Percentiles rank a stretch among this genome's conserved stretches.
Evolutionary conservation across 1,140 invertebrate genomes (phyloP).

Genomic region (Panagrolaimus sp.): DNA sequence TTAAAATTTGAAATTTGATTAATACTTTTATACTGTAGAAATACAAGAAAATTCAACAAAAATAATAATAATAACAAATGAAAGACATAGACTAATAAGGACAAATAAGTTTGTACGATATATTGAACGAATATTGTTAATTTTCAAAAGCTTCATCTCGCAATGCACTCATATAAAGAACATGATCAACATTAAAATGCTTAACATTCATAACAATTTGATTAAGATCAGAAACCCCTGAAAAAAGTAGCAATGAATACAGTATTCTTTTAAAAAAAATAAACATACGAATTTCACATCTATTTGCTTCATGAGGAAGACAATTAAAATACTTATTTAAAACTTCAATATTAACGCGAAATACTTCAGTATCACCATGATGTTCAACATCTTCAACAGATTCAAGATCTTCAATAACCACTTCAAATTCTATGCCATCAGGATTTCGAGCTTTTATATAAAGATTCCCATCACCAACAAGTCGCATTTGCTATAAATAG

Average conservation of each 20-base stretch:
- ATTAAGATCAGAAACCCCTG: constrained; percentile 2
- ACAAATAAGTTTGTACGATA: not conserved
- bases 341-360: not conserved
- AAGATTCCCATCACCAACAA: no score
- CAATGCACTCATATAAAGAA: constrained; percentile 1
- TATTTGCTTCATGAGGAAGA: not conserved
- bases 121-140: not conserved
- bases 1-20: no score
- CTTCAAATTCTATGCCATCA: not conserved
- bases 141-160: not conserved
- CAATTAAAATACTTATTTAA: not conserved
- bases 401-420: not conserved
- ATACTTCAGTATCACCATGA: not conserved
- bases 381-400: not conserved
- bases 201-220: not conserved
- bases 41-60: not conserved
- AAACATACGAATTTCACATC: not conserved
- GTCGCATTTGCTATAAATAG: no score
- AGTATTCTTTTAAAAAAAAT: not conserved
- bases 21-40: not conserved
- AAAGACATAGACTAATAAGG: not conserved
- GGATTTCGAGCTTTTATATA: no score
- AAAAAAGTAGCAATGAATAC: not conserved
- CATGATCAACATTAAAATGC: not conserved
- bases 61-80: not conserved